Base-by-base conservation (phyloP, 2,113 vertebrate species). In the Chloroceryle aenea region DNA sequence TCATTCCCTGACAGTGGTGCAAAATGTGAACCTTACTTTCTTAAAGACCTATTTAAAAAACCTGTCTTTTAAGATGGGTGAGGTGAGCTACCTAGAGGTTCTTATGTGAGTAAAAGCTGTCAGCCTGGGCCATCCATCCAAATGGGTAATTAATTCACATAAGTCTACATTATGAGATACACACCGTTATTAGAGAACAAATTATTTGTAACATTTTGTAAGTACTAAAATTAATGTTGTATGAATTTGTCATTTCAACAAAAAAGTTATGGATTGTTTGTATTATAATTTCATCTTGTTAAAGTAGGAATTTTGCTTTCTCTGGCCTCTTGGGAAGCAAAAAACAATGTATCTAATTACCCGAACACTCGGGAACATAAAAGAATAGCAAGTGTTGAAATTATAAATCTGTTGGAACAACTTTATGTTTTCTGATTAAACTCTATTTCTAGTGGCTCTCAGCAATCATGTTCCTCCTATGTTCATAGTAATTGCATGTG, bases 401-500 rank as follows among this genome's bases (percentile, higher is more conserved):
- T 98, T 98, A 98, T 97, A 98, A 98, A 97, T 97, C 96, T 97
- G 94, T 97, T 96, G 96, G 94, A 98, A 98, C 96, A 97, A 97
- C 97, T 97, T 94, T 93, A 87, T 98, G 97, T 98, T 98, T 98
- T 97, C 98, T 98, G 98, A 98, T 98, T 98, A 98, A 98, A 98
- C 98, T 97, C 96, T 96, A 96, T 98, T 98, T 97, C 98, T 97
- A 94, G 95, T 97, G 97, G 97, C 97, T 97, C 97, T 98, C 97
- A 96, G 98, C 98, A 98, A 98, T 98, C 98, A 97, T 97, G 98
- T 98, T 97, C 85, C 96, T 97, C 95, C 95, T 88, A 73, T 98
- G 98, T 98, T 98, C 97, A 55, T 97, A 97, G 98, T 98, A 99
- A 99, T 99, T 99, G 98, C 98, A 98, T 98, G 98, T 98, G 98